Evolutionary conservation across 2,113 vertebrate species (phyloP).

Genomic region (Amazona guildingii): DNA sequence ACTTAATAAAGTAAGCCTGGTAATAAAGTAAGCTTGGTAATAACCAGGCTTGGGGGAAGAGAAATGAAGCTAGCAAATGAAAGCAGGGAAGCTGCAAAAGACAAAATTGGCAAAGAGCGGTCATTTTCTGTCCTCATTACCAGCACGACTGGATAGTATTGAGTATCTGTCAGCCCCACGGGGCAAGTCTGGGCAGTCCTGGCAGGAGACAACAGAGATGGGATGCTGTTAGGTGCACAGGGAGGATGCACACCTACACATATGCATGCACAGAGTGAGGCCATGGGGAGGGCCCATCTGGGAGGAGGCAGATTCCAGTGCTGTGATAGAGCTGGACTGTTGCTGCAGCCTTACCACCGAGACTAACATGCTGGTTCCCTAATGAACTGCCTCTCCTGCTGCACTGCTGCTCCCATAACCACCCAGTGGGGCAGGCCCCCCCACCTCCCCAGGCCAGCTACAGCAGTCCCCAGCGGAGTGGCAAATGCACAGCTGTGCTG

Average conservation of each 20-base stretch:
- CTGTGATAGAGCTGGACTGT: not conserved
- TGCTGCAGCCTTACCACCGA: not conserved
- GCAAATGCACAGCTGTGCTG: not conserved
- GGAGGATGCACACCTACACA: not conserved
- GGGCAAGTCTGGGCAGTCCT: not conserved
- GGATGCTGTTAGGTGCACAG: not conserved
- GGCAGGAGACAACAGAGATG: not conserved
- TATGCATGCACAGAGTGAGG: rapidly evolving
- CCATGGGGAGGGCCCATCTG: not conserved
- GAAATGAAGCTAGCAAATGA: not conserved
- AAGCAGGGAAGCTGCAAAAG: conserved; percentile 14
- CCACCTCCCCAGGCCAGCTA: not conserved
- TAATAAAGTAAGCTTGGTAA: not conserved
- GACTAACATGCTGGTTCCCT: not conserved
- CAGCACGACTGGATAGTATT: rapidly evolving
- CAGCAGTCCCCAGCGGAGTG: not conserved
- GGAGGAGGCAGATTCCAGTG: not conserved
- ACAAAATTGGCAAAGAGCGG: not conserved
- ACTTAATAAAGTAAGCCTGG: not conserved
- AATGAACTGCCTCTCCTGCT: rapidly evolving
- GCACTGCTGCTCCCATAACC: not conserved
- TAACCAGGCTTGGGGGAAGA: conserved; percentile 9
- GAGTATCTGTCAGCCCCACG: not conserved
- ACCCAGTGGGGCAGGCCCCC: not conserved
- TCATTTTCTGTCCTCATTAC: not conserved